Conservation (phyloP, 2,113 vertebrate genomes). For the Amphiprion percula region DNA sequence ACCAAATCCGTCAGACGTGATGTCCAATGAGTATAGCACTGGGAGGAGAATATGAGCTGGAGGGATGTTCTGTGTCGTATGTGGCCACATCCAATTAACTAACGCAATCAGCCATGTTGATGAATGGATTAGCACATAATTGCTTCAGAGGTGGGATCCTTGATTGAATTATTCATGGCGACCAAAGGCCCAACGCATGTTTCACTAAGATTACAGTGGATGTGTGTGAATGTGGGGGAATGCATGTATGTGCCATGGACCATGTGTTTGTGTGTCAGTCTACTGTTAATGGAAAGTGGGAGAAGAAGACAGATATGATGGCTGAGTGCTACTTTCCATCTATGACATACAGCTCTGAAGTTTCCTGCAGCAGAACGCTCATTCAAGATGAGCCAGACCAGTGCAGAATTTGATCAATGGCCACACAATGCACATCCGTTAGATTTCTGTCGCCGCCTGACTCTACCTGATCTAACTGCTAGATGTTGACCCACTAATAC, state of each 20-base stretch:
- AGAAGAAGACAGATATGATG: background rate
- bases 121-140: slow-evolving; percentile 75
- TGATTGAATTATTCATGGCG: slow-evolving; percentile 73
- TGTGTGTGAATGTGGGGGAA: background rate
- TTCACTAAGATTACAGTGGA: slow-evolving; percentile 10
- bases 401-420: too few relatives aligned
- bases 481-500: too few relatives aligned
- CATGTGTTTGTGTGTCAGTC: background rate
- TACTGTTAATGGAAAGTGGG: slow-evolving; percentile 24
- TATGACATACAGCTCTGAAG: background rate
- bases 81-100: slow-evolving; percentile 77
- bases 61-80: slow-evolving; percentile 46
- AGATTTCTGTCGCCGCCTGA: too few relatives aligned
- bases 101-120: slow-evolving; percentile 76
- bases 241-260: background rate
- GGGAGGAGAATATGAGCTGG: slow-evolving; percentile 33
- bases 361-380: too few relatives aligned
- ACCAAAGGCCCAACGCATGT: slow-evolving; percentile 43
- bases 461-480: too few relatives aligned
- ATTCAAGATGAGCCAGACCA: too few relatives aligned
- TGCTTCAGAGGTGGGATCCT: slow-evolving; percentile 65
- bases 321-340: background rate
- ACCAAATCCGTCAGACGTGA: slow-evolving; percentile 51
- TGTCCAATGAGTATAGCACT: slow-evolving; percentile 8
- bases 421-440: too few relatives aligned